Percentiles rank a stretch among this genome's conserved stretches.
Evolutionary conservation across 2,113 vertebrate species (phyloP).

Genomic region (mouse (Mus musculus)): GRCm39 chr9:102229501-102230000

Average conservation of each 20-base stretch:
- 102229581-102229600: neutral
- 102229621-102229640: neutral
- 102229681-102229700: neutral
- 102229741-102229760: neutral
- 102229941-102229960: neutral
- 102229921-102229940: neutral
- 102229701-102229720: neutral
- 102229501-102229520: neutral
- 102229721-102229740: accelerated
- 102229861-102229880: neutral
- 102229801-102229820: too few species aligned
- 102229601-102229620: slow-evolving; percentile 1
- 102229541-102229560: neutral
- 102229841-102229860: neutral
- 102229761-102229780: neutral
- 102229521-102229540: too few species aligned
- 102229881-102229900: slow-evolving; percentile 1
- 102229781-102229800: neutral
- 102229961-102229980: neutral
- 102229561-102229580: neutral
- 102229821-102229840: neutral
- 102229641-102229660: neutral
- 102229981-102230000: neutral
- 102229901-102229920: neutral
- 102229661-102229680: neutral